phyloP scores from a whole-genome alignment of 2,113 vertebrate genomes.

The Eurypyga helias region DNA sequence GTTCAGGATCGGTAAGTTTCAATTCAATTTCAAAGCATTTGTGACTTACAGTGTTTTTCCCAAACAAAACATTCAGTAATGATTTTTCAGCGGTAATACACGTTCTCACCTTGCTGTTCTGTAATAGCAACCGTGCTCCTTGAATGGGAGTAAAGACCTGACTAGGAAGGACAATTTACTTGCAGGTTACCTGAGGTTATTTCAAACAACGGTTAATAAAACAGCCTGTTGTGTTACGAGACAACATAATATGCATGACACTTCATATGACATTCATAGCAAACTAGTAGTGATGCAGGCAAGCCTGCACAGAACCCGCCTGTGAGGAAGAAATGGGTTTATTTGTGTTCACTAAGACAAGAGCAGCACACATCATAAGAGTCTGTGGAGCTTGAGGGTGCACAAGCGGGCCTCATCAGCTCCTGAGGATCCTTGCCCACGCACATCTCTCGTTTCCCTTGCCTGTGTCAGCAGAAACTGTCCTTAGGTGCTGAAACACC shows the following conservation, averaged over 20 bases:
- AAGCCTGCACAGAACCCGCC: neutral
- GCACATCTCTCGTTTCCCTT: neutral
- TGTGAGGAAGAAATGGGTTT: neutral
- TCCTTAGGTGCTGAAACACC: neutral
- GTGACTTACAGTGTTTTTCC: neutral
- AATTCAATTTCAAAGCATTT: neutral
- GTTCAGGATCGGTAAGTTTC: neutral
- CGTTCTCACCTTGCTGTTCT: neutral
- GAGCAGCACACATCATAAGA: neutral
- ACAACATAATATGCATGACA: neutral
- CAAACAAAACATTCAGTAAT: neutral
- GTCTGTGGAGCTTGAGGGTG: neutral
- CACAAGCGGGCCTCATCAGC: neutral
- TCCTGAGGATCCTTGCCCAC: neutral
- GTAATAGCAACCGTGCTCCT: neutral
- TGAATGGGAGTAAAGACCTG: neutral
- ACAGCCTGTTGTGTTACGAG: neutral
- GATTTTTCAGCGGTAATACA: neutral
- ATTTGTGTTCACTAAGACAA: neutral
- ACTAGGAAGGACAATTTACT: neutral
- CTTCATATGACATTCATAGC: neutral
- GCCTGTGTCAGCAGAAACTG: neutral
- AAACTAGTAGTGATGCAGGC: neutral
- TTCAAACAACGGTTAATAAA: neutral
- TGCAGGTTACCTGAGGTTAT: neutral